phyloP scores from a whole-genome alignment of 2,113 vertebrate genomes.

The Burhinus bistriatus region DNA sequence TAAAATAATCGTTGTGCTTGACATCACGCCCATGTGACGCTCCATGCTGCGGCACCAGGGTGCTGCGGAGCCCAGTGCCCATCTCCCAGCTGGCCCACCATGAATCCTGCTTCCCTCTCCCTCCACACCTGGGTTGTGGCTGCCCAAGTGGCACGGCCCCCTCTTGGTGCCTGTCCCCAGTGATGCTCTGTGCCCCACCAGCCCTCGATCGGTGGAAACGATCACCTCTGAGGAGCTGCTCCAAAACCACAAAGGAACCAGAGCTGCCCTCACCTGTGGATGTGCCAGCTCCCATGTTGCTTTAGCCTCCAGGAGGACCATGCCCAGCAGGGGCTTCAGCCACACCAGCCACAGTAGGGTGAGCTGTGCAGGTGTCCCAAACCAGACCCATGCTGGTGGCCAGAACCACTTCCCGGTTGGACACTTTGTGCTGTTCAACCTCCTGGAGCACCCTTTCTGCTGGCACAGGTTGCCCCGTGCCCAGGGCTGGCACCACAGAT shows the following conservation, averaged over 20 bases:
- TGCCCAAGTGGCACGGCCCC: neutral
- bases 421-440: neutral
- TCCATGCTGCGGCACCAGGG: rapidly evolving
- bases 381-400: neutral
- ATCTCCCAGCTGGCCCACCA: neutral
- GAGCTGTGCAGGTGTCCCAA: neutral
- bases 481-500: neutral
- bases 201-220: rapidly evolving
- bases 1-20: neutral
- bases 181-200: neutral
- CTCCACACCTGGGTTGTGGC: too few species aligned
- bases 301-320: neutral
- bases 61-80: neutral
- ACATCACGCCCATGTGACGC: neutral
- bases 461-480: neutral
- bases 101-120: neutral
- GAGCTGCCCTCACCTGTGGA: rapidly evolving
- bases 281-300: rapidly evolving
- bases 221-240: neutral
- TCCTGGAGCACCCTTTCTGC: neutral
- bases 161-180: neutral
- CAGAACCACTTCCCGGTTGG: rapidly evolving
- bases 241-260: neutral
- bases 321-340: neutral
- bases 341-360: neutral